Percentiles rank a stretch among this genome's conserved stretches.
These are phyloP conservation scores for Ruditapes philippinarum DNA, from an alignment of 1,140 invertebrate genomes.

Conservation along the genomic window DNA sequence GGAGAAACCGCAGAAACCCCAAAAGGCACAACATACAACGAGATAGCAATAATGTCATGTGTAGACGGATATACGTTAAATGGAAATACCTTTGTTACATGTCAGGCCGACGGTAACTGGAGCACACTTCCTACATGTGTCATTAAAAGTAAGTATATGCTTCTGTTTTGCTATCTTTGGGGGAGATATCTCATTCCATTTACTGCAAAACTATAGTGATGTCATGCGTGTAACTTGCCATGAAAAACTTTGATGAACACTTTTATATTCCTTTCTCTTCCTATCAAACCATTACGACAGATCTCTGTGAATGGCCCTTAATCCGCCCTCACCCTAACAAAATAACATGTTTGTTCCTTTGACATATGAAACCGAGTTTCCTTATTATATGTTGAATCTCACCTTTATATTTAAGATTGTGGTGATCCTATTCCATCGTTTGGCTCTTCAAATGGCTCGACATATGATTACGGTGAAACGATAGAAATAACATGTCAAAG, in stretches of 20 bases:
- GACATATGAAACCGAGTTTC: too few species aligned
- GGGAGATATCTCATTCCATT: too few species aligned
- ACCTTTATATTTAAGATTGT: constrained; percentile 23
- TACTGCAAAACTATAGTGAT: too few species aligned
- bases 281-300: too few species aligned
- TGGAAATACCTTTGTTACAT: background rate
- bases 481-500: background rate
- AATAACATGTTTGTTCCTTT: too few species aligned
- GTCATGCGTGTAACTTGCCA: too few species aligned
- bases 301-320: too few species aligned
- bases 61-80: background rate
- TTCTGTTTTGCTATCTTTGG: too few species aligned
- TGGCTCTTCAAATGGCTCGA: background rate
- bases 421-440: constrained; percentile 4
- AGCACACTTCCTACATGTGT: background rate
- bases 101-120: background rate
- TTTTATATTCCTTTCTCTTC: too few species aligned
- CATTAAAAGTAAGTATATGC: background rate
- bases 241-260: too few species aligned
- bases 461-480: background rate
- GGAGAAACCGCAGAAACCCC: constrained; percentile 12
- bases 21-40: background rate
- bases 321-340: too few species aligned
- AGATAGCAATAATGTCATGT: background rate
- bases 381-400: too few species aligned